Evolutionary conservation across 2,797 vertebrate species (phyloP).

Genomic region (Apogon hyalosoma): DNA sequence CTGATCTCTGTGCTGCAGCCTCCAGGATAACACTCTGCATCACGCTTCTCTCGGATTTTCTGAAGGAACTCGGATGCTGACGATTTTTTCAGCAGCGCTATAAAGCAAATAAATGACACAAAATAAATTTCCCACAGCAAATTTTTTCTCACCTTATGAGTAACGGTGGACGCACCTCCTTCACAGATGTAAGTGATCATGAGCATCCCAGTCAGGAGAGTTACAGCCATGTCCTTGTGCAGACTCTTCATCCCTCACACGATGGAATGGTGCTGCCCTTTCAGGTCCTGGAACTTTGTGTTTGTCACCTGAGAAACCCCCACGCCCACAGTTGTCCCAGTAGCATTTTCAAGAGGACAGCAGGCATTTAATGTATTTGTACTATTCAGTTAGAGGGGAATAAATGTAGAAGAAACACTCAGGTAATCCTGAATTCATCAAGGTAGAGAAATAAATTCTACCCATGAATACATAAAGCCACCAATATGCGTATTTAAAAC

Average conservation of each 20-base stretch:
- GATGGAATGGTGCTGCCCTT: slow-evolving; percentile 34
- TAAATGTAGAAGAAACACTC: not conserved
- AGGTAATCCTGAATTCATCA: no score
- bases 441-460: no score
- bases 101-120: slow-evolving; percentile 32
- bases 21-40: slow-evolving; percentile 68
- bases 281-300: slow-evolving; percentile 53
- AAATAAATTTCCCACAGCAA: not conserved
- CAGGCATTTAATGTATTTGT: slow-evolving; percentile 19
- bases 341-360: slow-evolving; percentile 16
- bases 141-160: slow-evolving; percentile 16
- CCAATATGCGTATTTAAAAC: no score
- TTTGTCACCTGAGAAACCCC: slow-evolving; percentile 58
- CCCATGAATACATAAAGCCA: no score
- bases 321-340: slow-evolving; percentile 58
- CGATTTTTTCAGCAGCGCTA: slow-evolving; percentile 78
- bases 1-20: slow-evolving; percentile 75
- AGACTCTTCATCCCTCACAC: slow-evolving; percentile 51
- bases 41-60: slow-evolving; percentile 64
- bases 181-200: slow-evolving; percentile 71
- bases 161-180: slow-evolving; percentile 68
- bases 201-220: slow-evolving; percentile 69
- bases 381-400: not conserved
- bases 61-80: slow-evolving; percentile 74
- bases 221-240: slow-evolving; percentile 63